These are phyloP conservation scores for Macrochelys suwanniensis DNA, from an alignment of 2,797 vertebrate species.

Conservation along the genomic window DNA sequence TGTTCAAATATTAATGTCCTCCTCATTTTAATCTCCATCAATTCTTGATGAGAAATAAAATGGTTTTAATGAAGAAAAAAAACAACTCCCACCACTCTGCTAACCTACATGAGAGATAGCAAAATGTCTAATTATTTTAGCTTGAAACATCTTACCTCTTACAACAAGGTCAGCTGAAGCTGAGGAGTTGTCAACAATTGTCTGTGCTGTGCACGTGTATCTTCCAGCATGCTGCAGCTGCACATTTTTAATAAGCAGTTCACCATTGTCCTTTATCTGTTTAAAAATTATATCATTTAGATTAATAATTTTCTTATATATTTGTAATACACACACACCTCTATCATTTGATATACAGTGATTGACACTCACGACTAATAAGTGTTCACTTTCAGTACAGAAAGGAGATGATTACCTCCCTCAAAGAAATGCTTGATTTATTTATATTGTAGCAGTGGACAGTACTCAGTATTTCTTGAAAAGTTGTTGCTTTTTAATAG, in stretches of 20 bases:
- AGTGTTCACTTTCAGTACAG: not conserved
- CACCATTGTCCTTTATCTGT: constrained; percentile 90
- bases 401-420: not conserved
- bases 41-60: not conserved
- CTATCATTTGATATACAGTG: not conserved
- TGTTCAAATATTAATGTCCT: not conserved
- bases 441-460: not conserved
- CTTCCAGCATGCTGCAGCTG: constrained; percentile 92
- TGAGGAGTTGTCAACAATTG: constrained; percentile 93
- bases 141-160: constrained; percentile 87
- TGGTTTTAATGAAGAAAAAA: not conserved
- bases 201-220: constrained; percentile 95
- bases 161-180: constrained; percentile 93
- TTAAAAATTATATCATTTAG: constrained; percentile 22
- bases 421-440: not conserved
- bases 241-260: constrained; percentile 90
- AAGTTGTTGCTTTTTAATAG: not conserved
- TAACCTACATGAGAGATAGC: not conserved
- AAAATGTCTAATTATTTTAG: not conserved
- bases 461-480: not conserved
- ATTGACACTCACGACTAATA: not conserved
- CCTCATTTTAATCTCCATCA: not conserved
- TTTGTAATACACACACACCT: not conserved
- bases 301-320: not conserved
- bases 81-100: not conserved